Evolutionary conservation across 2,797 vertebrate species (phyloP).

Genomic region (Sebastes diaconus): DNA sequence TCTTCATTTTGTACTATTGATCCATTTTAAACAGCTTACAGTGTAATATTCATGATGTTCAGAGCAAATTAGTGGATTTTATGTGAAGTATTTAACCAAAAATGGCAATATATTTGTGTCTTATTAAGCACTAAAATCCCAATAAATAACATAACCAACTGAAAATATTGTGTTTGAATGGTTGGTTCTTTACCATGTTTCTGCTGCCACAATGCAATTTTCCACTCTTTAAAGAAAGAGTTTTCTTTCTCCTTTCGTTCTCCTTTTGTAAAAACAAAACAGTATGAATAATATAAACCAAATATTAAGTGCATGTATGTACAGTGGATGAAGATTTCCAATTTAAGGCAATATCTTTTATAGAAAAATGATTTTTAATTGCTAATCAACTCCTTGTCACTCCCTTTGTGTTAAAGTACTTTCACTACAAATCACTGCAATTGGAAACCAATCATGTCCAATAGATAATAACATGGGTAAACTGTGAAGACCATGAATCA

Average conservation of each 20-base stretch:
- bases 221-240: neutral
- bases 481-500: slow-evolving; percentile 50
- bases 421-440: slow-evolving; percentile 32
- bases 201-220: neutral
- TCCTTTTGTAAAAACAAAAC: too few species aligned
- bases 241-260: neutral
- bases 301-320: neutral
- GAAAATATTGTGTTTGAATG: neutral
- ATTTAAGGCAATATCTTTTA: neutral
- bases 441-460: slow-evolving; percentile 46
- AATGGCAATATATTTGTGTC: neutral
- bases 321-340: neutral
- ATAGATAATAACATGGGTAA: slow-evolving; percentile 63
- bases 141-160: too few species aligned
- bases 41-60: neutral
- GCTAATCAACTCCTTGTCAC: neutral
- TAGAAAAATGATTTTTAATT: neutral
- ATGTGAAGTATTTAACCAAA: neutral
- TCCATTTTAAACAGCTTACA: neutral
- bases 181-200: neutral
- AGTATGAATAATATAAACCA: too few species aligned
- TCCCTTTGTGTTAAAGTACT: neutral
- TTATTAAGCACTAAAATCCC: neutral
- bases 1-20: neutral
- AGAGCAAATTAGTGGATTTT: neutral